A percentile compares a stretch with the other conserved stretches of the same genome.
Conservation (phyloP, 2,113 vertebrate genomes). For the Brevimyrus niger region DNA sequence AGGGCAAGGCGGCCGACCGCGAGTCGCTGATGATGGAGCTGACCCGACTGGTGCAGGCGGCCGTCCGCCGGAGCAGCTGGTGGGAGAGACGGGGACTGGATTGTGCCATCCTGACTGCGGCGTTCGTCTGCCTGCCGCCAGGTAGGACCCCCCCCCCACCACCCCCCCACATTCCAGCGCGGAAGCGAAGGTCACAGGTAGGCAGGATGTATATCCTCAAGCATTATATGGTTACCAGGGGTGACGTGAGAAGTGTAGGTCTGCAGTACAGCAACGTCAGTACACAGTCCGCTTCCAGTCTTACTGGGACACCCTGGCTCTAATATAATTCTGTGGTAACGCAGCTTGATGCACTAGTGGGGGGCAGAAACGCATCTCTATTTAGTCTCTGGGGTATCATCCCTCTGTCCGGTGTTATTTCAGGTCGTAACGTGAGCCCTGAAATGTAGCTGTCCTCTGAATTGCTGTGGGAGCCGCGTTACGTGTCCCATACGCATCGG, state of each 20-base stretch:
- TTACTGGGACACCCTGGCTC: neutral
- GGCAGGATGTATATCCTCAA: neutral
- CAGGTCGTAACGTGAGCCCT: neutral
- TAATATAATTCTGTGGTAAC: neutral
- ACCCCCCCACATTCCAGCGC: neutral
- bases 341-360: no score
- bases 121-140: slow-evolving; percentile 63
- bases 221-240: neutral
- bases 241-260: neutral
- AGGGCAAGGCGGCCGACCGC: slow-evolving; percentile 21
- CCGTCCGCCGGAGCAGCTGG: slow-evolving; percentile 79
- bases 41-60: slow-evolving; percentile 64
- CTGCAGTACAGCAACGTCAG: neutral
- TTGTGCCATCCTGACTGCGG: slow-evolving; percentile 67
- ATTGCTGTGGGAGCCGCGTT: neutral
- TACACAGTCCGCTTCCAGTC: neutral
- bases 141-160: slow-evolving; percentile 49
- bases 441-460: neutral
- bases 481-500: neutral
- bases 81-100: slow-evolving; percentile 82
- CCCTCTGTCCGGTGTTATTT: neutral
- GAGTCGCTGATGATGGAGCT: slow-evolving; percentile 78
- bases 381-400: neutral
- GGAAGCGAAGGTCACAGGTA: neutral
- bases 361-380: neutral